These are phyloP conservation scores for Silurus asotus DNA, from an alignment of 2,113 vertebrate genomes.

Conservation along the genomic window DNA sequence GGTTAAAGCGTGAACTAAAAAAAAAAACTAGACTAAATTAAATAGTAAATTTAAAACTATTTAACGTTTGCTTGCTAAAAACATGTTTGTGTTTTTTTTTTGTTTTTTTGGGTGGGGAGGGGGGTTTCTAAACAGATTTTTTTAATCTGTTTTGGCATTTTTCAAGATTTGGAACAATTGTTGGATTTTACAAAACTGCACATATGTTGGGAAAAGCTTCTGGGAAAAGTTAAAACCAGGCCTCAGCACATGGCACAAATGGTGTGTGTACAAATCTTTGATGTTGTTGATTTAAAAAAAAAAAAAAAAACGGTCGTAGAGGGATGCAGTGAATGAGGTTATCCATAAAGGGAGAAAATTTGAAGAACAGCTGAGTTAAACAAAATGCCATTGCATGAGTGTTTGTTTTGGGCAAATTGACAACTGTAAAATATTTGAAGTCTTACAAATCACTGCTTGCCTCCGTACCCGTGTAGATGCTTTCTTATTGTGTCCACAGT, in stretches of 20 bases:
- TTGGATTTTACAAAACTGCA: neutral
- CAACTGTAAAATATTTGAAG: conserved; percentile 9
- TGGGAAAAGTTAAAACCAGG: neutral
- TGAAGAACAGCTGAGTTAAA: neutral
- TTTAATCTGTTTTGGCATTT: neutral
- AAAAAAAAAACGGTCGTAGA: neutral
- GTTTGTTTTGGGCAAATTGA: neutral
- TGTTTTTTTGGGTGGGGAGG: neutral
- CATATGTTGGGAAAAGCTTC: neutral
- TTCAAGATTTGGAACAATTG: neutral
- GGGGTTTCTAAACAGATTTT: neutral
- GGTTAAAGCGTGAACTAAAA: neutral
- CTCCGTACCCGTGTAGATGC: neutral
- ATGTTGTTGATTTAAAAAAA: neutral
- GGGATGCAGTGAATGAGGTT: neutral
- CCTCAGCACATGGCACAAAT: neutral
- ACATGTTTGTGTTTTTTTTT: too few species aligned
- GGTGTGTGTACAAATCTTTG: neutral
- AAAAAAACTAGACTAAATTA: neutral
- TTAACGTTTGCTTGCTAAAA: neutral
- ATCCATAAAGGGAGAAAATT: neutral
- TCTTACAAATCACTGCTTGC: conserved; percentile 19
- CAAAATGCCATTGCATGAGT: neutral
- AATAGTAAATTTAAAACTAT: neutral
- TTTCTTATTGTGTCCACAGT: conserved; percentile 38